Conservation (phyloP, 2,113 vertebrate genomes). For the Atlantisia rogersi region DNA sequence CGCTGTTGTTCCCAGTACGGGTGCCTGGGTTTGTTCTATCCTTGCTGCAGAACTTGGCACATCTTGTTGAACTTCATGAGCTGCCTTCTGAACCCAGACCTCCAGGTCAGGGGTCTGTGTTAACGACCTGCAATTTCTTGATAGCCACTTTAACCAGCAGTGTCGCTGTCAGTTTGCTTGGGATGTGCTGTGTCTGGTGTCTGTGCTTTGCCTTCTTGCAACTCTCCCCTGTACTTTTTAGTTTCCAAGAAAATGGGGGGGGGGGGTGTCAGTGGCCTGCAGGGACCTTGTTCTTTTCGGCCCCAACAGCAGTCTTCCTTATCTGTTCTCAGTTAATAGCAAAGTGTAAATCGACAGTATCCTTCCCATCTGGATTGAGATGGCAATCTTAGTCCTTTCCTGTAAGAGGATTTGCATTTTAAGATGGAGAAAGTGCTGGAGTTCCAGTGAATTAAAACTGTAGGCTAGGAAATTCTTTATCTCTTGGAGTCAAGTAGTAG, state of each 20-base stretch:
- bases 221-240: neutral
- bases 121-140: neutral
- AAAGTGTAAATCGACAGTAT: neutral
- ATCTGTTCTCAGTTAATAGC: neutral
- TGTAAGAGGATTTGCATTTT: neutral
- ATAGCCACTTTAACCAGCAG: neutral
- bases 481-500: neutral
- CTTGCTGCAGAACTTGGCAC: neutral
- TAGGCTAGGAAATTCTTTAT: neutral
- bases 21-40: neutral
- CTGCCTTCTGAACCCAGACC: neutral
- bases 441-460: neutral
- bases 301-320: neutral
- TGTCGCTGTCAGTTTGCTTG: neutral
- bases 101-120: neutral
- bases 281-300: no score
- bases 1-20: neutral
- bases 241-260: neutral
- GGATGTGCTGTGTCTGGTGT: neutral
- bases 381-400: neutral
- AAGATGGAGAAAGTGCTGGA: neutral
- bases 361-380: neutral
- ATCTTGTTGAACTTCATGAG: neutral
- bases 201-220: neutral
- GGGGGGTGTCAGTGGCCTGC: neutral